These are phyloP conservation scores for Tenodera sinensis DNA, from an alignment of 2,888 invertebrate species.

Conservation along the genomic window DNA sequence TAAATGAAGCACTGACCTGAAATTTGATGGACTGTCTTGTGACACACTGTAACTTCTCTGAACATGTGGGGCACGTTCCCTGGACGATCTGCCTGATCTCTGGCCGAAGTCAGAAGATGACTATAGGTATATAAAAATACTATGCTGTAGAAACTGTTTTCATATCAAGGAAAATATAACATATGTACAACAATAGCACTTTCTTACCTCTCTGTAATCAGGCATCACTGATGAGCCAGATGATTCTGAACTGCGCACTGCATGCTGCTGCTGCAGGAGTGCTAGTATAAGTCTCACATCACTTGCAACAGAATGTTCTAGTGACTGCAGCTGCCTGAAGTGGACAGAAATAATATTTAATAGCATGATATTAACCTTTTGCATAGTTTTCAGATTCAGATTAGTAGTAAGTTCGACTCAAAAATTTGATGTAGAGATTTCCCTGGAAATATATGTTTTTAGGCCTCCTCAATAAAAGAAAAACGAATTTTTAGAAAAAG, in stretches of 20 bases:
- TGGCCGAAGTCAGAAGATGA: slow-evolving; percentile 29
- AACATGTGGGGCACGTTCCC: slow-evolving; percentile 14
- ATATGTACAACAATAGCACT: neutral
- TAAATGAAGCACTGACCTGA: slow-evolving; percentile 13
- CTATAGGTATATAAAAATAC: neutral
- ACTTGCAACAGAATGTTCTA: slow-evolving; percentile 68
- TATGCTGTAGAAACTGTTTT: neutral
- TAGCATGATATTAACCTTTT: neutral
- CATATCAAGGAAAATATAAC: neutral
- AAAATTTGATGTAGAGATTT: no score
- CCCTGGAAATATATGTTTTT: no score
- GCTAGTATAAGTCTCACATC: slow-evolving; percentile 72
- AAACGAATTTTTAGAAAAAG: no score
- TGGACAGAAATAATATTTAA: neutral
- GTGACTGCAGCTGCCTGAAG: slow-evolving; percentile 54
- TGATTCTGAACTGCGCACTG: slow-evolving; percentile 28
- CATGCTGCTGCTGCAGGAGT: slow-evolving; percentile 53
- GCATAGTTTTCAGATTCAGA: neutral
- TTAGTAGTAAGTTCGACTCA: neutral
- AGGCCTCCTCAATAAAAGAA: no score
- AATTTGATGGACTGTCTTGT: slow-evolving; percentile 25
- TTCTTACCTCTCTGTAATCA: slow-evolving; percentile 31
- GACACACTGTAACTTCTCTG: slow-evolving; percentile 27
- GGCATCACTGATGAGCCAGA: slow-evolving; percentile 33
- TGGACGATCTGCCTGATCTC: slow-evolving; percentile 24